Evolutionary conservation across 2,888 invertebrate species (phyloP).

Genomic region (Andrena hattorfiana): DNA sequence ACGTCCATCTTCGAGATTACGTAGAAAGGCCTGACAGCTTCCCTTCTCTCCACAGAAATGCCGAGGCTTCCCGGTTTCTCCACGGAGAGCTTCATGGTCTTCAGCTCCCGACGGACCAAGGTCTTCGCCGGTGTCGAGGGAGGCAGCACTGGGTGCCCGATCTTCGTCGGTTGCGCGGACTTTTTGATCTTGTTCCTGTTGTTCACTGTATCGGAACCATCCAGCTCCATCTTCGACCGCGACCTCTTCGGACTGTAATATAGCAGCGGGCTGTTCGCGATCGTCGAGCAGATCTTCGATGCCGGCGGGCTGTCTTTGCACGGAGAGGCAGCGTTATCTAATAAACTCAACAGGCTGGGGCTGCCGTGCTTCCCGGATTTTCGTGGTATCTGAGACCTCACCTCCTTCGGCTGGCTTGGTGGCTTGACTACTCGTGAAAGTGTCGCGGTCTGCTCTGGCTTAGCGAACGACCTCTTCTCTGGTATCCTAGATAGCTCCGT

Average conservation of each 20-base stretch:
- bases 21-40: conserved; percentile 79
- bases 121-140: conserved; percentile 48
- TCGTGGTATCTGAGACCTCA: conserved; percentile 37
- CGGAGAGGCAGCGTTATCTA: conserved; percentile 82
- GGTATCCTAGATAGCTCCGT: conserved; percentile 6
- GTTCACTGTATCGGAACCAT: conserved; percentile 15
- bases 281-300: conserved; percentile 60
- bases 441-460: not conserved
- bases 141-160: not conserved
- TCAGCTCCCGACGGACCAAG: conserved; percentile 77
- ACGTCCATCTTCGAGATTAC: conserved; percentile 78
- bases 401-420: conserved; percentile 43
- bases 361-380: conserved; percentile 45
- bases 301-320: conserved; percentile 82
- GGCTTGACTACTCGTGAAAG: conserved; percentile 26
- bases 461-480: conserved; percentile 9
- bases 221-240: conserved; percentile 74
- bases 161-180: not conserved
- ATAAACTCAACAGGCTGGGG: conserved; percentile 65
- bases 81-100: conserved; percentile 77
- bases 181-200: conserved; percentile 66
- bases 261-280: conserved; percentile 47
- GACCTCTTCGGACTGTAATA: conserved; percentile 80
- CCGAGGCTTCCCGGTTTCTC: conserved; percentile 74
- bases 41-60: conserved; percentile 76